phyloP scores from a whole-genome alignment of 2,113 vertebrate species.

The Rhombomys opimus region DNA sequence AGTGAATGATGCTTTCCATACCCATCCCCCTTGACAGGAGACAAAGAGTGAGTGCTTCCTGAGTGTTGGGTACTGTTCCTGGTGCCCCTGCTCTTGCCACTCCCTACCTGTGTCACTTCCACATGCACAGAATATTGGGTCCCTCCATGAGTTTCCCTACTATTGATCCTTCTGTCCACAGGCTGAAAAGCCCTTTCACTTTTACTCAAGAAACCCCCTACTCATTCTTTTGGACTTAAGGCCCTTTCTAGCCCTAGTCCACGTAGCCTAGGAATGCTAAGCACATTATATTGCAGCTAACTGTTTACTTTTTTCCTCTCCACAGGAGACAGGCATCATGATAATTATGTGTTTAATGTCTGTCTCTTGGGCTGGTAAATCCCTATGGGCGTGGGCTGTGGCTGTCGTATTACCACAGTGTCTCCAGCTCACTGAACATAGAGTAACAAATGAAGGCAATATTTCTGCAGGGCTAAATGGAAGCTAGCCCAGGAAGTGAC shows the following conservation, averaged over 20 bases:
- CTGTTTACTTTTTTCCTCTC: slow-evolving; percentile 3
- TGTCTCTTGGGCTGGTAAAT: slow-evolving; percentile 19
- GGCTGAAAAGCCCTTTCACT: not conserved
- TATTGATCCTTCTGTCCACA: not conserved
- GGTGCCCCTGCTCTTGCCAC: not conserved
- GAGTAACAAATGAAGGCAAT: fast-evolving
- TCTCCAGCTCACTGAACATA: not conserved
- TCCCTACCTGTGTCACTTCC: not conserved
- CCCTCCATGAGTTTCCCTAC: not conserved
- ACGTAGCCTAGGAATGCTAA: fast-evolving
- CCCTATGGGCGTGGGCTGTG: not conserved
- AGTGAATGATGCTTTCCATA: not conserved
- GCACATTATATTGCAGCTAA: not conserved
- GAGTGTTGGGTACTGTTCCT: not conserved
- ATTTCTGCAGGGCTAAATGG: fast-evolving
- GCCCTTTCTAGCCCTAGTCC: not conserved
- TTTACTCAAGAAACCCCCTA: not conserved
- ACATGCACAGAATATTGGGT: not conserved
- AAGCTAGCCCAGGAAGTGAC: not conserved
- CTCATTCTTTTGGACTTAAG: not conserved
- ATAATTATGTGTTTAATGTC: slow-evolving; percentile 19
- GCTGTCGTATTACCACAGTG: not conserved
- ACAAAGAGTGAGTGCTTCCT: not conserved
- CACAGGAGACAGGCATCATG: not conserved
- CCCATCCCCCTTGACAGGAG: not conserved